Conservation (phyloP, 1,140 invertebrate species). For the Listronotus bonariensis region DNA sequence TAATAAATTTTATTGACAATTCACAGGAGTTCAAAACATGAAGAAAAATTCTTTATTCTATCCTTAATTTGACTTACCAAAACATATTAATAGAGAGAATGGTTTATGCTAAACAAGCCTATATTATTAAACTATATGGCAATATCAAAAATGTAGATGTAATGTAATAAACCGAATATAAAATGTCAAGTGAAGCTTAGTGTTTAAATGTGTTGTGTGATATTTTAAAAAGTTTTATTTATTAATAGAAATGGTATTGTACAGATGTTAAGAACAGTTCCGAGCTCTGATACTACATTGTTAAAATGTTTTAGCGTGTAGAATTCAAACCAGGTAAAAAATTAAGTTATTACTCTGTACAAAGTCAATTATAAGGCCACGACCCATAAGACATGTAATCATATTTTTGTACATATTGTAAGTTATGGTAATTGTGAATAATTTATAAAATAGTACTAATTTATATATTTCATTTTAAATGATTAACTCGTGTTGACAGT, state of each 20-base stretch:
- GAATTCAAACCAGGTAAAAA: slow-evolving; percentile 16
- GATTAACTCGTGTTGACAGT: slow-evolving; percentile 57
- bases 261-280: slow-evolving; percentile 25
- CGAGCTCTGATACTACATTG: slow-evolving; percentile 20
- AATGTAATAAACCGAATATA: too few relatives aligned
- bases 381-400: slow-evolving; percentile 49
- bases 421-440: slow-evolving; percentile 57
- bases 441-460: slow-evolving; percentile 51
- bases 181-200: too few relatives aligned
- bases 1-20: too few relatives aligned
- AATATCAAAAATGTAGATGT: too few relatives aligned
- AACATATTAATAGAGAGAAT: too few relatives aligned
- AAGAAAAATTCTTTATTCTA: too few relatives aligned
- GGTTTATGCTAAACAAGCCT: too few relatives aligned
- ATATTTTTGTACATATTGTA: slow-evolving; percentile 63
- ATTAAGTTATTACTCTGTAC: slow-evolving; percentile 52
- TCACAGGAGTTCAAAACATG: too few relatives aligned
- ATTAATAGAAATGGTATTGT: slow-evolving; percentile 25
- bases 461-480: slow-evolving; percentile 57
- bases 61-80: too few relatives aligned
- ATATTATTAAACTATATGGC: too few relatives aligned
- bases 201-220: slow-evolving; percentile 28
- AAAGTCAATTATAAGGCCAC: slow-evolving; percentile 58
- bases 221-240: slow-evolving; percentile 32
- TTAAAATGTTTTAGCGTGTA: slow-evolving; percentile 26